Percentiles rank a stretch among this genome's conserved stretches.
phyloP scores from a whole-genome alignment of 2,888 invertebrate species.

The Plagiodera versicolora region DNA sequence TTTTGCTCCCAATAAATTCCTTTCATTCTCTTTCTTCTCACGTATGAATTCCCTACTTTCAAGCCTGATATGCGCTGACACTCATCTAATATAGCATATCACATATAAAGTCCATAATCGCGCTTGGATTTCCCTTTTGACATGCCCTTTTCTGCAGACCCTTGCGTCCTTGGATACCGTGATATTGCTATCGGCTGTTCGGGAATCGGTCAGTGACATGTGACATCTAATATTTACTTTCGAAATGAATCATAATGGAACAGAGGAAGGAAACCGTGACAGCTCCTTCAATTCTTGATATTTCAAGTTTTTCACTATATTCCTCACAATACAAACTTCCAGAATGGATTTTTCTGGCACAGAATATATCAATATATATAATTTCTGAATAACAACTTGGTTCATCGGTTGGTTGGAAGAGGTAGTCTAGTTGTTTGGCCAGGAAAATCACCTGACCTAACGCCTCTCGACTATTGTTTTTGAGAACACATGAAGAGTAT shows the following conservation, averaged over 20 bases:
- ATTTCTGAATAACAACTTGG: too few species aligned
- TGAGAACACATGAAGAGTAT: too few species aligned
- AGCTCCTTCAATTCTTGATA: too few species aligned
- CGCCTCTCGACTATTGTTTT: too few species aligned
- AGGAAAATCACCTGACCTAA: too few species aligned
- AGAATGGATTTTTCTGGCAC: too few species aligned
- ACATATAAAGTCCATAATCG: conserved; percentile 46
- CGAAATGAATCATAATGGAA: neutral
- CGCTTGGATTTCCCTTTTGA: conserved; percentile 40
- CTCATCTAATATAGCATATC: conserved; percentile 48
- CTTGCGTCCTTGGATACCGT: conserved; percentile 8
- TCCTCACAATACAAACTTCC: too few species aligned
- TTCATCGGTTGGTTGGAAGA: too few species aligned
- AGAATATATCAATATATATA: too few species aligned
- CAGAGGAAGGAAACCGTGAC: neutral
- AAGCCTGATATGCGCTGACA: conserved; percentile 45
- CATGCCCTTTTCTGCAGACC: conserved; percentile 27
- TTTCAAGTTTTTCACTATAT: too few species aligned
- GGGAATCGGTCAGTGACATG: conserved; percentile 2
- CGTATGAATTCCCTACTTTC: conserved; percentile 42
- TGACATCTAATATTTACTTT: neutral
- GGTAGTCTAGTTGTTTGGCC: too few species aligned
- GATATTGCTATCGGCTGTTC: conserved; percentile 1
- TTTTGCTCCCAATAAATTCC: conserved; percentile 4
- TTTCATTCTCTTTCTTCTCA: conserved; percentile 28